Conservation (phyloP, 2,888 invertebrate genomes). For the Charanyca ferruginea region DNA sequence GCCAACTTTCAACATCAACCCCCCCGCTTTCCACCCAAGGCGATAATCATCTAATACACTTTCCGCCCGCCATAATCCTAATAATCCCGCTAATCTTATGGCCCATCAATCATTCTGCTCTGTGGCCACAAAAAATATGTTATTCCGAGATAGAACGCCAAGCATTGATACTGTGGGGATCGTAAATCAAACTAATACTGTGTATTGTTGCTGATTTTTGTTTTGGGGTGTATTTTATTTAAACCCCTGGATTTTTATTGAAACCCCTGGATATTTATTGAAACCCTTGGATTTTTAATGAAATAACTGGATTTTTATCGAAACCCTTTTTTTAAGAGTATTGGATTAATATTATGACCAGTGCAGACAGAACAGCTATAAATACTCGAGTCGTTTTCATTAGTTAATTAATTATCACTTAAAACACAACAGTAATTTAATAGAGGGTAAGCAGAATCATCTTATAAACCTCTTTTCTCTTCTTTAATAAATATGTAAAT, state of each 20-base stretch:
- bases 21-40: constrained; percentile 1
- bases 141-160: constrained; percentile 27
- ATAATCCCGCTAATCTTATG: constrained; percentile 53
- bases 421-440: too few relatives aligned
- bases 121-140: constrained; percentile 50
- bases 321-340: too few relatives aligned
- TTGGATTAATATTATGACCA: too few relatives aligned
- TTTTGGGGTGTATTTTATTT: neutral
- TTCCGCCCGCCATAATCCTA: constrained; percentile 53
- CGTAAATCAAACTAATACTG: constrained; percentile 52
- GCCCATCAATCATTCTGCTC: constrained; percentile 52
- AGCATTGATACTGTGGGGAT: constrained; percentile 48
- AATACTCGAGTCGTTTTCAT: too few relatives aligned
- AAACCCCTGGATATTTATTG: too few relatives aligned
- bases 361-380: too few relatives aligned
- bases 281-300: too few relatives aligned
- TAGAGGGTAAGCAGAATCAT: too few relatives aligned
- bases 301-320: too few relatives aligned
- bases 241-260: neutral
- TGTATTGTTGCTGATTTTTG: constrained; percentile 42
- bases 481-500: too few relatives aligned
- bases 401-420: too few relatives aligned
- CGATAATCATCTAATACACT: constrained; percentile 57
- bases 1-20: neutral
- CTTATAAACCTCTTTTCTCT: too few relatives aligned